Percentiles rank a stretch among this genome's conserved stretches.
phyloP scores from a whole-genome alignment of 2,888 invertebrate species.

The Scaptomyza reducta region DNA sequence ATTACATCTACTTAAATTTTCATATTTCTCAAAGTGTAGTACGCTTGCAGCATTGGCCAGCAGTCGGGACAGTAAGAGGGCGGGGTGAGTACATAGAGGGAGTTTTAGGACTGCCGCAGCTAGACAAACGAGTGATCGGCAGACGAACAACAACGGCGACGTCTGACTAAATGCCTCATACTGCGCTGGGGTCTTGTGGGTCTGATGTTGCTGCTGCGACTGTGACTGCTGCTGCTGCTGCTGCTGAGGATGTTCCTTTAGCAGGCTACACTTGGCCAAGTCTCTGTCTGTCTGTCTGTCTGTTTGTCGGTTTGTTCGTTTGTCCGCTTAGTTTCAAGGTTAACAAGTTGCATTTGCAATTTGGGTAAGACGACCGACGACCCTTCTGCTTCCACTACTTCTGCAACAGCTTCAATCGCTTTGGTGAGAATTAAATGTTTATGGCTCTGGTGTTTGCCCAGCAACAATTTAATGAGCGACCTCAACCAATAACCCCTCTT shows the following conservation, averaged over 20 bases:
- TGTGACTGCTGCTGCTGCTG: conserved; percentile 35
- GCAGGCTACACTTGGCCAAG: conserved; percentile 43
- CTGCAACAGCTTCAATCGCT: conserved; percentile 68
- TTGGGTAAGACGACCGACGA: conserved; percentile 61
- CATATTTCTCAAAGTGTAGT: conserved; percentile 4
- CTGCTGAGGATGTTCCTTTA: conserved; percentile 37
- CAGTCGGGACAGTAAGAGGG: conserved; percentile 1
- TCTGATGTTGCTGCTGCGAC: conserved; percentile 44
- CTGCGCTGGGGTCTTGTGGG: conserved; percentile 67
- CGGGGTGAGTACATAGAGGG: background rate
- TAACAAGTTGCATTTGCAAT: conserved; percentile 83
- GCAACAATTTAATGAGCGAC: conserved; percentile 71
- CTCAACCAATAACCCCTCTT: conserved; percentile 29
- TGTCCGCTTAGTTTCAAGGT: conserved; percentile 78
- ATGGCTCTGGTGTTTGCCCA: conserved; percentile 65
- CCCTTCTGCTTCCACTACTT: conserved; percentile 33
- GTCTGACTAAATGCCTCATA: conserved; percentile 80
- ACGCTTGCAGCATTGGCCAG: background rate
- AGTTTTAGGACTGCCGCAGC: conserved; percentile 54
- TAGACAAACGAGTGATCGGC: conserved; percentile 79
- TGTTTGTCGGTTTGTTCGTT: conserved; percentile 31
- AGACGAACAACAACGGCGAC: conserved; percentile 71
- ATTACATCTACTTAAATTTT: background rate
- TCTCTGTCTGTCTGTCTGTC: conserved; percentile 43
- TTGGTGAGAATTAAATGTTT: conserved; percentile 75